phyloP scores from a whole-genome alignment of 2,888 invertebrate species.

The Antheraea assamensis region DNA sequence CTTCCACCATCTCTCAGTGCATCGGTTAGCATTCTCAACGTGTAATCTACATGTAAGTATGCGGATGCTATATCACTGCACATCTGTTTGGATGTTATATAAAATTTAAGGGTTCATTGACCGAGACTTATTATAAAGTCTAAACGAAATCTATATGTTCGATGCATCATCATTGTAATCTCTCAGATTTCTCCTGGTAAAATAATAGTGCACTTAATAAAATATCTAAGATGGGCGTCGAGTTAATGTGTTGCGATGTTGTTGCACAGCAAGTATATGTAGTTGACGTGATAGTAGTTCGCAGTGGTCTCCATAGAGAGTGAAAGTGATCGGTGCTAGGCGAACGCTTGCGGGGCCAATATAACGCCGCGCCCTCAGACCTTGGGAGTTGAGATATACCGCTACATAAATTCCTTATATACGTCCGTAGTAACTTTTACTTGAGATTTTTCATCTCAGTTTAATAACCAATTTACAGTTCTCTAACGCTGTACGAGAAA shows the following conservation, averaged over 20 bases:
- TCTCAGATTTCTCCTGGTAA: constrained; percentile 32
- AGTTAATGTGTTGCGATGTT: constrained; percentile 19
- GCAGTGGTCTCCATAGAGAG: constrained; percentile 60
- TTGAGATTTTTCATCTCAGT: neutral
- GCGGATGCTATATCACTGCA: constrained; percentile 32
- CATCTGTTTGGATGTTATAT: constrained; percentile 36
- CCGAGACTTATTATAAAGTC: constrained; percentile 23
- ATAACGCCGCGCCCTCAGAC: constrained; percentile 30
- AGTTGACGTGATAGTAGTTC: constrained; percentile 42
- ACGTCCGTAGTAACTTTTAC: constrained; percentile 8
- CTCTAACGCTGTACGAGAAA: neutral
- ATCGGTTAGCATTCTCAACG: constrained; percentile 38
- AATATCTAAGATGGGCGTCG: neutral
- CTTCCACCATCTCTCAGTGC: constrained; percentile 16
- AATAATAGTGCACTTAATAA: constrained; percentile 29
- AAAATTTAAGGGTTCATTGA: constrained; percentile 27
- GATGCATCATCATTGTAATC: constrained; percentile 22
- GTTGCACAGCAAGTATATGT: constrained; percentile 36
- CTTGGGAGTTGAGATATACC: constrained; percentile 21
- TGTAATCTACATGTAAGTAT: constrained; percentile 36
- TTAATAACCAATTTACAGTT: neutral
- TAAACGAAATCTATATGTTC: constrained; percentile 25
- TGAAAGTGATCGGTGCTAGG: constrained; percentile 70
- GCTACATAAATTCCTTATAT: constrained; percentile 18
- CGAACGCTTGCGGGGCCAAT: constrained; percentile 46